Base-by-base conservation (phyloP, 1,140 invertebrate species). In the Scaptomyza montana region DNA sequence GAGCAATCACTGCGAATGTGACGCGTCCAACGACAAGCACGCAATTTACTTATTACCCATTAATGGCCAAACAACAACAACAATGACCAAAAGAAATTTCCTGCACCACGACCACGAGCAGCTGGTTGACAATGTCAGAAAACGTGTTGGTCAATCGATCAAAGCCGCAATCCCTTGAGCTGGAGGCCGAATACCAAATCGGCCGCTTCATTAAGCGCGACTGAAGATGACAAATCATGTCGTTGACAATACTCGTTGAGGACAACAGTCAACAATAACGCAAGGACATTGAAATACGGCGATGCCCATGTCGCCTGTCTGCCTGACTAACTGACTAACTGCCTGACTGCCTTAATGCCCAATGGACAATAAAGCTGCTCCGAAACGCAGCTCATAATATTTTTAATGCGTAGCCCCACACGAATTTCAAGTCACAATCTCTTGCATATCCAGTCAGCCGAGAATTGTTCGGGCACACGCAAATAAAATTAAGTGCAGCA, bases 21-120 rank as follows among this genome's bases (percentile, higher is more conserved):
- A 80, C 70, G 80, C 63, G 78, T 39, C 53, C 43, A 57, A 72
- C 61, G 76, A 72, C 76, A 70, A 79, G 81, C 84, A 89, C 84
- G 85, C 84, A 80, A 89, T 89, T 87, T 89, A 89, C 84, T 89
- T 89, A 89, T 89, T 89, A 89, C 79, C 84, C 80, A 89, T 84
- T 89, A 89, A 89, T 86, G 84, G 60, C 45, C 55, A 41, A 55
- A 56, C 41, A 51, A 41, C 60, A 45, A 45, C 9, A 36, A 56
- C 30, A 39, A 33, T 7, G 55, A 60, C 51, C 5, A 54, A 25
- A 4, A 59, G 13, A 39, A 56, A 6, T 41, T 53, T 46, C 28
- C 2, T 25, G 30, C 39, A 43, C 39, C 39, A 43, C 39, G 12
- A 12, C 33, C 39, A 13, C 39, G 10, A n/a, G 25, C 43, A 33